Evolutionary conservation across 2,113 vertebrate species (phyloP).

Genomic region (Macquaria australasica): DNA sequence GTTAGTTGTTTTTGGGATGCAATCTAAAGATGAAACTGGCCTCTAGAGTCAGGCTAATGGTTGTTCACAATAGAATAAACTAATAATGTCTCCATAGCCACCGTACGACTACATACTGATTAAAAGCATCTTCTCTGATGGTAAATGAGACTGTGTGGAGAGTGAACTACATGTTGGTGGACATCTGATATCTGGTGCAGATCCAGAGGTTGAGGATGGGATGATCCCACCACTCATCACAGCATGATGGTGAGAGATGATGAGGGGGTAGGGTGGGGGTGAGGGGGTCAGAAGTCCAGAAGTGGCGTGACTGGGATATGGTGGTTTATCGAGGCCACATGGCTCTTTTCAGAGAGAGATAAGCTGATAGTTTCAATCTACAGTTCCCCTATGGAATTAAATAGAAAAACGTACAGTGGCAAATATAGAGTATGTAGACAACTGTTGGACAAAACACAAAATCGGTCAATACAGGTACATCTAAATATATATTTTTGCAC

Average conservation of each 20-base stretch:
- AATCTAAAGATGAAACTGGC: neutral
- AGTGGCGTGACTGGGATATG: conserved; percentile 50
- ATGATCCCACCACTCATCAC: conserved; percentile 42
- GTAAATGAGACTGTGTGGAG: neutral
- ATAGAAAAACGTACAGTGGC: neutral
- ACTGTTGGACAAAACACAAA: neutral
- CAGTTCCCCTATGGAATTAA: conserved; percentile 28
- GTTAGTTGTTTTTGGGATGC: neutral
- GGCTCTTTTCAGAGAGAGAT: conserved; percentile 61
- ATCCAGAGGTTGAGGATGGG: conserved; percentile 27
- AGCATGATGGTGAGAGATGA: conserved; percentile 26
- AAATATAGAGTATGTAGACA: neutral
- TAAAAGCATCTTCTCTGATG: neutral
- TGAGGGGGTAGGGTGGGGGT: neutral
- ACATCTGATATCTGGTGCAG: conserved; percentile 20
- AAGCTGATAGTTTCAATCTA: conserved; percentile 56
- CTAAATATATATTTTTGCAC: neutral
- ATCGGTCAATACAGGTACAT: neutral
- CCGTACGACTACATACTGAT: neutral
- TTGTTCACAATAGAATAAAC: neutral
- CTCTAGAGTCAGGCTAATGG: neutral
- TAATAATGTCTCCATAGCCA: conserved; percentile 7
- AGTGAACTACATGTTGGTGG: neutral
- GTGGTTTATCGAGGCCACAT: conserved; percentile 63
- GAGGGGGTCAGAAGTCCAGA: conserved; percentile 17